A percentile compares a stretch with the other conserved stretches of the same genome.
phyloP scores from a whole-genome alignment of 2,888 invertebrate species.

The Zygothrica quintamaculata region DNA sequence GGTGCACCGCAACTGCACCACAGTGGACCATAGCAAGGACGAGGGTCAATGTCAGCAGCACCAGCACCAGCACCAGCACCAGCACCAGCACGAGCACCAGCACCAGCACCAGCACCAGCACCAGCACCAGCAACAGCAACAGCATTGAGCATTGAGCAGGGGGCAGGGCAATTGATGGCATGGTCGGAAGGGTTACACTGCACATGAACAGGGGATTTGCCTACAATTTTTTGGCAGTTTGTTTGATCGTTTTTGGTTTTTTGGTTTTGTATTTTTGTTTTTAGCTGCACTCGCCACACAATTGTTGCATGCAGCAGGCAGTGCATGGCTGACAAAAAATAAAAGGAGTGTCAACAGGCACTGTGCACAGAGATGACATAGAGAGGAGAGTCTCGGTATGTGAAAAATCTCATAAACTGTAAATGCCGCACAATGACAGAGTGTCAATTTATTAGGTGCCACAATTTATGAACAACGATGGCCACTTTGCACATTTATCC shows the following conservation, averaged over 20 bases:
- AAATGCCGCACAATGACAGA: constrained; percentile 81
- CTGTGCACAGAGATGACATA: constrained; percentile 29
- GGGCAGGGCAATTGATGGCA: neutral
- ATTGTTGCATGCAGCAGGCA: constrained; percentile 68
- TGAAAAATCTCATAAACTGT: constrained; percentile 66
- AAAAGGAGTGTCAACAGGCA: constrained; percentile 12
- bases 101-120: no score
- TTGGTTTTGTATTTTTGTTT: constrained; percentile 21
- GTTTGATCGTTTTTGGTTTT: constrained; percentile 32
- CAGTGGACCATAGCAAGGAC: neutral
- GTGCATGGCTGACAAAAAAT: constrained; percentile 42
- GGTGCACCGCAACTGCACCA: constrained; percentile 66
- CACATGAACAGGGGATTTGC: constrained; percentile 28
- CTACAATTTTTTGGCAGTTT: constrained; percentile 40
- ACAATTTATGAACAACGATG: constrained; percentile 65
- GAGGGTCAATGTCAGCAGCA: neutral
- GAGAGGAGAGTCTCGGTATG: constrained; percentile 24
- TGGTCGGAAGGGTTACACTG: neutral
- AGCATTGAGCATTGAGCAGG: no score
- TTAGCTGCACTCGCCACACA: constrained; percentile 56
- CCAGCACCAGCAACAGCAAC: no score
- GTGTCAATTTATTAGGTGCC: constrained; percentile 80
- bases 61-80: constrained; percentile 6
- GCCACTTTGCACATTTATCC: constrained; percentile 27
- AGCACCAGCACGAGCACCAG: no score